Evolutionary conservation across 92 coral and sea anemone genomes (phyloP), one percentile per base, ranked within the genome.

Genomic region (Zoanthus solanderi): DNA sequence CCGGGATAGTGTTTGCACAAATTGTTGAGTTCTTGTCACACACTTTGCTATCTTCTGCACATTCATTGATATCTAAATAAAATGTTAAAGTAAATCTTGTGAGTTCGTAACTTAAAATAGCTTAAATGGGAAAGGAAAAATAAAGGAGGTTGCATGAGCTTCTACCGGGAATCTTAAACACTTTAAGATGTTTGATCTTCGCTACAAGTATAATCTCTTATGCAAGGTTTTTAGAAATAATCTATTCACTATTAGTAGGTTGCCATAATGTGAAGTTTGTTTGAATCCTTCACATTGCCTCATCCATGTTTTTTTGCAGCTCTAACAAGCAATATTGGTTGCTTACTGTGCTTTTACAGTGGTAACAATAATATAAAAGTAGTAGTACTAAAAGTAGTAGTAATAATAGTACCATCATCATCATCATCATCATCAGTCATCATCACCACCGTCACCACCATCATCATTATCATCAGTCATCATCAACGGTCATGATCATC

Each of bases 1-100:
- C 56, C 29, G 94, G 94, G n/a, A 29, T 72, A 0, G 29, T 8
- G 74, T 94, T 93, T 4, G 30, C 10, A 46, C 98, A 94, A 15
- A 3, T 57, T 6, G 98, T 90, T 2, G 86, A 50, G 0, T 73
- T 54, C 17, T 6, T 71, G 80, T 88, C 74, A 46, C 98, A 94
- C 11, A 76, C 47, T 74, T 90, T 78, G 7, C 71, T 44, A 5
- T 79, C 87, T 37, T 75, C 71, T 1, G 32, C 11, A 60, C 97
- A 94, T 79, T 94, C 97, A 69, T 92, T 60, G 34, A 75, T 80
- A 78, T 94, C 97, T 94, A 50, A 50, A 50, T 50, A 7, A 50
- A 50, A 50, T 50, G 56, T 50, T 7, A 13, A 50, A 11, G 56
- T 7, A 50, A 50, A 50, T 7, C 9, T 50, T 50, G 9, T 50